phyloP scores from a whole-genome alignment of 2,113 vertebrate genomes.

The Pavo muticus region DNA sequence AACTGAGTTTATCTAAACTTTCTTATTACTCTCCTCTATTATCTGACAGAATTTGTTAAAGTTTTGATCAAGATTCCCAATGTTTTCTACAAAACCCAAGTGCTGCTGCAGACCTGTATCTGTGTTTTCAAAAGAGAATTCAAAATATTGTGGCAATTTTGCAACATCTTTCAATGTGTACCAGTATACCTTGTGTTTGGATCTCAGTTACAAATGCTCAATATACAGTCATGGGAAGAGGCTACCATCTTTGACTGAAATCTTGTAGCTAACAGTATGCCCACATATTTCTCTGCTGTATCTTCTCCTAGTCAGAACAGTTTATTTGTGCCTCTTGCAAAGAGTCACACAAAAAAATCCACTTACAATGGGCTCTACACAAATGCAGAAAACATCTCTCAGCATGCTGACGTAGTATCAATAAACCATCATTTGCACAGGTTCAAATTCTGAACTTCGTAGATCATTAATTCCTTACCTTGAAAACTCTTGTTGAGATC shows the following conservation, averaged over 20 bases:
- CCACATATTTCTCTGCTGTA: neutral
- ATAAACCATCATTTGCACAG: neutral
- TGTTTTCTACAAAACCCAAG: neutral
- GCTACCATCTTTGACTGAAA: neutral
- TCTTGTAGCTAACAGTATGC: neutral
- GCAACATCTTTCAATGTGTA: neutral
- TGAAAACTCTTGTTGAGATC: constrained; percentile 86
- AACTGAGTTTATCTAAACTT: neutral
- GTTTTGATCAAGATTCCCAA: neutral
- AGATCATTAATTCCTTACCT: constrained; percentile 70
- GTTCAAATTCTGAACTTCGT: neutral
- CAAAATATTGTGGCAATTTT: neutral
- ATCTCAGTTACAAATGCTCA: neutral
- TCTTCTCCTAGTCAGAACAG: neutral
- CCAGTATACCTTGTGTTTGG: neutral
- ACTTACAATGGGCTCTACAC: neutral
- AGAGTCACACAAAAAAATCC: neutral
- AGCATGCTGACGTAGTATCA: neutral
- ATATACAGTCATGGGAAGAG: neutral
- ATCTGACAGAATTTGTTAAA: neutral
- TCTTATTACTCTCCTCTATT: neutral
- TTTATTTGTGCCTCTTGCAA: neutral
- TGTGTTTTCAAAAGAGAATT: neutral
- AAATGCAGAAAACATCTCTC: neutral
- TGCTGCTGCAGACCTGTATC: neutral